Percentiles rank a stretch among this genome's conserved stretches.
These are phyloP conservation scores for Pogona vitticeps DNA, from an alignment of 2,113 vertebrate species.

Conservation along the genomic window DNA sequence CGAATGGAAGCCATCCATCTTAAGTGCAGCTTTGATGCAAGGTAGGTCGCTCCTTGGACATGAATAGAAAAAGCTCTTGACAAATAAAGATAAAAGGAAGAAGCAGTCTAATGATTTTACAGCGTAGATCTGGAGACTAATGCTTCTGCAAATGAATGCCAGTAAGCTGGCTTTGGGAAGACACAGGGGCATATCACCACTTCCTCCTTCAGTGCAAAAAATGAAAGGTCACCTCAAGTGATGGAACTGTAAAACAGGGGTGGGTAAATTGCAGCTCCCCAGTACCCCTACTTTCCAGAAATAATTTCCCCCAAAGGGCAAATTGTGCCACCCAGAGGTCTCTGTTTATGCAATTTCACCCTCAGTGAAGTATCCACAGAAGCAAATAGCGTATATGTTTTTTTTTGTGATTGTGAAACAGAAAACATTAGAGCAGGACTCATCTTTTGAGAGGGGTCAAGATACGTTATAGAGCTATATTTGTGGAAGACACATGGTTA, in stretches of 20 bases:
- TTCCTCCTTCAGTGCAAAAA: neutral
- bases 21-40: constrained; percentile 33
- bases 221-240: constrained; percentile 1
- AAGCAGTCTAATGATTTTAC: constrained; percentile 65
- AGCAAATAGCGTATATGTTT: too few relatives aligned
- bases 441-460: constrained; percentile 19
- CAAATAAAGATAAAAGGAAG: constrained; percentile 65
- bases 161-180: constrained; percentile 40
- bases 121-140: constrained; percentile 71
- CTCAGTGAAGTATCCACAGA: too few relatives aligned
- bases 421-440: constrained; percentile 23
- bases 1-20: constrained; percentile 65
- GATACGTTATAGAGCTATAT: constrained; percentile 31
- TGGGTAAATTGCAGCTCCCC: too few relatives aligned
- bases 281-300: too few relatives aligned
- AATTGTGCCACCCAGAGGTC: too few relatives aligned
- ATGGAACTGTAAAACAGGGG: neutral
- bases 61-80: constrained; percentile 39
- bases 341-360: too few relatives aligned
- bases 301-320: too few relatives aligned
- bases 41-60: constrained; percentile 41
- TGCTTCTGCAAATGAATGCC: constrained; percentile 17
- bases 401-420: constrained; percentile 26
- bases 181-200: neutral
- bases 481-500: neutral